Percentiles rank a stretch among this genome's conserved stretches.
Conservation (phyloP, 2,113 vertebrate genomes). For the Physeter macrocephalus region DNA sequence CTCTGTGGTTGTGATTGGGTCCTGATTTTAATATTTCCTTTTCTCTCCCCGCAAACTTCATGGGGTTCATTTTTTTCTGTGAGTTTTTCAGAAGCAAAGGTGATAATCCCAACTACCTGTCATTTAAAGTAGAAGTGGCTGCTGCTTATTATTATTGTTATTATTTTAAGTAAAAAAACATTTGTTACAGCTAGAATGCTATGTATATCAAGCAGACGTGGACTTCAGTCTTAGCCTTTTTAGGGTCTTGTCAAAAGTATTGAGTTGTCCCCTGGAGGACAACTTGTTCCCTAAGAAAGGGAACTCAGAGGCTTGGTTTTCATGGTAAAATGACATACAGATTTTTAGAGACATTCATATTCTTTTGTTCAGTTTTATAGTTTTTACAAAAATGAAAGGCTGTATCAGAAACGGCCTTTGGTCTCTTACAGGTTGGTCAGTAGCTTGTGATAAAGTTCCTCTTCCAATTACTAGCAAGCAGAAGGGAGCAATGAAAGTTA, state of each 20-base stretch:
- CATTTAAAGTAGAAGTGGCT: not conserved
- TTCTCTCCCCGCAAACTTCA: not conserved
- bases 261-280: not conserved
- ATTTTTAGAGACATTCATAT: not conserved
- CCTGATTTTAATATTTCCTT: not conserved
- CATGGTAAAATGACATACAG: not conserved
- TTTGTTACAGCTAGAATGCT: not conserved
- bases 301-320: not conserved
- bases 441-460: not conserved
- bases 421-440: not conserved
- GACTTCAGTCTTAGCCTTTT: not conserved
- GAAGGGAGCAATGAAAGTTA: not conserved
- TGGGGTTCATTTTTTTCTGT: not conserved
- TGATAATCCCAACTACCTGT: not conserved
- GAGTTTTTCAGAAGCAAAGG: not conserved
- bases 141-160: not conserved
- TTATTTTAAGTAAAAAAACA: not conserved
- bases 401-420: not conserved
- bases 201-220: not conserved
- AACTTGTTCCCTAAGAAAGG: not conserved
- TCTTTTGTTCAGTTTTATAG: conserved; percentile 5
- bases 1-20: not conserved
- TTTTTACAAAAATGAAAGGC: not conserved
- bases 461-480: not conserved
- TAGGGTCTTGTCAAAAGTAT: not conserved